A percentile compares a stretch with the other conserved stretches of the same genome.
phyloP scores from a whole-genome alignment of 2,113 vertebrate species.

The Erinaceus europaeus region DNA sequence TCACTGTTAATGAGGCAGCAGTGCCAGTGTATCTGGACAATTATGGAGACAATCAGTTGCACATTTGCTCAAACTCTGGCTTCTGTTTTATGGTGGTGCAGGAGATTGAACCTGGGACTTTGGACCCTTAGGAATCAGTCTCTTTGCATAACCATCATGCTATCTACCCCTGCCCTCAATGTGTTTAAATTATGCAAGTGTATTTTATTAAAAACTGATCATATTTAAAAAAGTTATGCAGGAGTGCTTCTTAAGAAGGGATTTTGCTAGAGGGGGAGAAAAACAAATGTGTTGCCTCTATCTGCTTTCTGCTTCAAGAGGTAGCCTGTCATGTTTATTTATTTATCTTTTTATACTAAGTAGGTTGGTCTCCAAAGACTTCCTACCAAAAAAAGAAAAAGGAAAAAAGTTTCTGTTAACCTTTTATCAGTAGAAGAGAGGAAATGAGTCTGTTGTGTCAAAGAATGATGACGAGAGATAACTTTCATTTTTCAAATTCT shows the following conservation, averaged over 20 bases:
- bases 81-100: no score
- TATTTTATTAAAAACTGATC: no score
- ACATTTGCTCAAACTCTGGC: background rate
- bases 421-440: background rate
- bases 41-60: background rate
- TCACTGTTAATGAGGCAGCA: background rate
- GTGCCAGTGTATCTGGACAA: background rate
- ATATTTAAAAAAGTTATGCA: no score
- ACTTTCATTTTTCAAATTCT: slow-evolving; percentile 14
- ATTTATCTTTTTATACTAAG: no score
- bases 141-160: no score
- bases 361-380: background rate
- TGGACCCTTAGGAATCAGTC: no score
- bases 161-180: no score
- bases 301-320: background rate
- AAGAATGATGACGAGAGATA: background rate
- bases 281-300: accelerated
- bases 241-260: slow-evolving; percentile 5
- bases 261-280: background rate
- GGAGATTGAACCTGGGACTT: no score
- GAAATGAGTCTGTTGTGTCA: background rate
- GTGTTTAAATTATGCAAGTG: background rate
- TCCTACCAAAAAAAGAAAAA: background rate
- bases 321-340: background rate
- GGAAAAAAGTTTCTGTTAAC: background rate